Conservation (phyloP, 2,113 vertebrate genomes). For the Lathamus discolor region DNA sequence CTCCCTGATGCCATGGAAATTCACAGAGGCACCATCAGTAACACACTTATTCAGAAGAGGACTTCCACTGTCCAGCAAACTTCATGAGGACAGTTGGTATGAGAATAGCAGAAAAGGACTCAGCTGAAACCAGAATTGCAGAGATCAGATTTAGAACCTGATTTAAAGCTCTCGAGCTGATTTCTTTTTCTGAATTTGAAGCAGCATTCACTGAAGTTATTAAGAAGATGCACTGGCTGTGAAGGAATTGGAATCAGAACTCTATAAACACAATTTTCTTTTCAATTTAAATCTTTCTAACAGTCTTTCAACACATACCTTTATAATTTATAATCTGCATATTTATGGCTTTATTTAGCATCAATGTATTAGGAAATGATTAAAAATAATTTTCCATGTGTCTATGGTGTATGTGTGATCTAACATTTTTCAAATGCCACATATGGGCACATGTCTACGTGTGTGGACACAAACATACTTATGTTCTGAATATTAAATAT, state of each 20-base stretch:
- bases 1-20: background rate
- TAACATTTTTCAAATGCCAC: background rate
- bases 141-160: background rate
- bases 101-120: background rate
- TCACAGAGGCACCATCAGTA: background rate
- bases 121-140: background rate
- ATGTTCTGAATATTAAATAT: background rate
- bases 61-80: background rate
- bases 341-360: background rate
- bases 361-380: background rate
- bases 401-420: background rate
- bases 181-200: background rate
- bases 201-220: background rate
- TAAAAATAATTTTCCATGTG: background rate
- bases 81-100: background rate
- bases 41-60: background rate
- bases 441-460: background rate
- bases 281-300: background rate
- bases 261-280: background rate
- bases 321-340: background rate
- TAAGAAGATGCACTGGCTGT: background rate
- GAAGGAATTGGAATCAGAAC: background rate
- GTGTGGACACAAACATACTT: background rate
- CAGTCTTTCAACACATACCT: background rate
- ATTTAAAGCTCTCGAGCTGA: slow-evolving; percentile 16